Conservation (phyloP, 2,888 invertebrate genomes). For the Caenorhabditis sp. region DNA sequence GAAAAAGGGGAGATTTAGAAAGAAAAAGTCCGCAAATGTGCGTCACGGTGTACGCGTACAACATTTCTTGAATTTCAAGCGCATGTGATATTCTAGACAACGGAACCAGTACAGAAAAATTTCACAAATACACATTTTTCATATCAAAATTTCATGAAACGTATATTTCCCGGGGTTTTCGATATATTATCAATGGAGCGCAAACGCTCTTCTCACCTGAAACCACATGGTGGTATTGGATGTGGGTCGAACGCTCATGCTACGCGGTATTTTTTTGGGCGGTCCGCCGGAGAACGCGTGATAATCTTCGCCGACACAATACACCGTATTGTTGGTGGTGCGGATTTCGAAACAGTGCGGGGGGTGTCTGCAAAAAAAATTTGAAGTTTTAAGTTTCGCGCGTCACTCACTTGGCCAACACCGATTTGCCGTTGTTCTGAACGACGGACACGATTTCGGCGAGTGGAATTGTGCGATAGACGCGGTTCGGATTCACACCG, state of each 20-base stretch:
- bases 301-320: slow-evolving; percentile 70
- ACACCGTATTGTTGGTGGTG: slow-evolving; percentile 61
- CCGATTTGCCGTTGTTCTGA: slow-evolving; percentile 64
- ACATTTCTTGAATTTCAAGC: too few species aligned
- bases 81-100: too few species aligned
- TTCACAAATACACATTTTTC: too few species aligned
- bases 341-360: slow-evolving; percentile 71
- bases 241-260: slow-evolving; percentile 46
- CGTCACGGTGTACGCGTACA: too few species aligned
- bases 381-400: not conserved
- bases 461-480: slow-evolving; percentile 62
- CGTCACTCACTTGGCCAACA: slow-evolving; percentile 41
- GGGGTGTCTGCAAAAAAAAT: slow-evolving; percentile 46
- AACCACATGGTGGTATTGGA: slow-evolving; percentile 62
- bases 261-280: slow-evolving; percentile 52
- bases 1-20: too few species aligned
- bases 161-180: not conserved
- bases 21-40: too few species aligned
- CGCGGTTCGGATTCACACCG: slow-evolving; percentile 45
- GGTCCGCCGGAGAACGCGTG: slow-evolving; percentile 55
- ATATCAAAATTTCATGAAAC: slow-evolving; percentile 4
- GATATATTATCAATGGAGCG: too few species aligned
- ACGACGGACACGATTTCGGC: slow-evolving; percentile 65
- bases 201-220: slow-evolving; percentile 53
- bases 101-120: too few species aligned